Base-by-base conservation (phyloP, 2,113 vertebrate species). In the Rhabdornis inornatus region DNA sequence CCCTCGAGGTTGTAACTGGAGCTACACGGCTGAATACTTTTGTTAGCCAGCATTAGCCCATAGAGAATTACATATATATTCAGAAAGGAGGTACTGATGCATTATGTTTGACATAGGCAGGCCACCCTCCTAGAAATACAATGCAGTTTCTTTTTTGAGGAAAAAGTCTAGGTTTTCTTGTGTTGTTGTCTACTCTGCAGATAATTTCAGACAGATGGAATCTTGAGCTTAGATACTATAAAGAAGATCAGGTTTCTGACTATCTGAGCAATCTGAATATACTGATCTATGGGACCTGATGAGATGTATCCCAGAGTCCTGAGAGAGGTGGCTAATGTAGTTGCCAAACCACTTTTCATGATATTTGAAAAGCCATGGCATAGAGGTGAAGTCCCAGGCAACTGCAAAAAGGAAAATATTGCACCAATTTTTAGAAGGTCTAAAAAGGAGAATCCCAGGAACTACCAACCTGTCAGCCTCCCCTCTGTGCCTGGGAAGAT, bases 11-110 rank as follows among this genome's bases (percentile, higher is more conserved):
- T 87, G 17, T 40, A 80, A 68, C 25, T 17, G 30, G 28, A 86
- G 28, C 10, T 63, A 33, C 31, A 59, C 53, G 20, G 39, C 22
- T 80, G 90, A 61, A 64, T 42, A 39, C 10, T 4, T 50, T 63
- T 42, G 30, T 68, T 37, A 50, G 24, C 27, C 59, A 75, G 25
- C 3, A 15, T 16, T 4, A 78, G 27, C 20, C 68, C 2, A 6
- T 15, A 35, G 8, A 23, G 7, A 64, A 15, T 13, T 55, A n/a
- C 2, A 19, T 0, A 0, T 31, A 11, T 79, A 68, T 91, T 71
- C 77, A 72, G 33, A 47, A n/a, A 24, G 22, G 8, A 63, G 8
- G 17, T n/a, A 80, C 24, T 33, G 30, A 57, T 39, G 27, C 4
- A 40, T 22, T 13, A 10, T 9, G 15, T 37, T 80, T 77, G 59